Evolutionary conservation across 1,140 invertebrate species (phyloP).

Genomic region (Drosophila aff.): DNA sequence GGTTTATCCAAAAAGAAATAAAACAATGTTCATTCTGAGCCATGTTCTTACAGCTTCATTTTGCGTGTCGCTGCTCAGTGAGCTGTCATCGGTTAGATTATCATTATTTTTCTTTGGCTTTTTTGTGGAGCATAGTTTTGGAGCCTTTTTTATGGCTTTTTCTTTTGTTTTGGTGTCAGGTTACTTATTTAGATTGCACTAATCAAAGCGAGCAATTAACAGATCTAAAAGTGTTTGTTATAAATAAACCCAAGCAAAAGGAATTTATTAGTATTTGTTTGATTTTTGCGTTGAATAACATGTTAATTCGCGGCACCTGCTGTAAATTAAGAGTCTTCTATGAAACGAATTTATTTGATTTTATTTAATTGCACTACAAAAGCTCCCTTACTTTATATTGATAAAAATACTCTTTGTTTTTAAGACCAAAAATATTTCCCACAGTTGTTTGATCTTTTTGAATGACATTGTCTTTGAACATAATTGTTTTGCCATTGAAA

Average conservation of each 20-base stretch:
- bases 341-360: neutral
- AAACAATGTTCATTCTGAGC: constrained; percentile 20
- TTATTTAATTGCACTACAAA: neutral
- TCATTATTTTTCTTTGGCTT: constrained; percentile 40
- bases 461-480: neutral
- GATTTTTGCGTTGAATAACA: neutral
- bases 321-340: constrained; percentile 3
- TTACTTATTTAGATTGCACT: constrained; percentile 50
- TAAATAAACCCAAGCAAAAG: constrained; percentile 18
- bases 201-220: constrained; percentile 46
- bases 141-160: constrained; percentile 9
- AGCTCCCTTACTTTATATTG: neutral
- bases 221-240: constrained; percentile 42
- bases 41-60: constrained; percentile 54
- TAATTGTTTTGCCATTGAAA: constrained; percentile 9
- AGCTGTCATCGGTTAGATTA: constrained; percentile 61
- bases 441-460: neutral
- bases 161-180: constrained; percentile 31
- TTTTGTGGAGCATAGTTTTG: constrained; percentile 19
- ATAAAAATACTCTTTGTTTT: neutral
- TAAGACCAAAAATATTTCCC: neutral
- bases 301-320: constrained; percentile 23
- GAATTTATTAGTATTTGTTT: constrained; percentile 25
- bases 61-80: constrained; percentile 51
- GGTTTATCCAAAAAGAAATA: constrained; percentile 54